Base-by-base conservation (phyloP, 2,113 vertebrate genomes). In the Festucalex cinctus region DNA sequence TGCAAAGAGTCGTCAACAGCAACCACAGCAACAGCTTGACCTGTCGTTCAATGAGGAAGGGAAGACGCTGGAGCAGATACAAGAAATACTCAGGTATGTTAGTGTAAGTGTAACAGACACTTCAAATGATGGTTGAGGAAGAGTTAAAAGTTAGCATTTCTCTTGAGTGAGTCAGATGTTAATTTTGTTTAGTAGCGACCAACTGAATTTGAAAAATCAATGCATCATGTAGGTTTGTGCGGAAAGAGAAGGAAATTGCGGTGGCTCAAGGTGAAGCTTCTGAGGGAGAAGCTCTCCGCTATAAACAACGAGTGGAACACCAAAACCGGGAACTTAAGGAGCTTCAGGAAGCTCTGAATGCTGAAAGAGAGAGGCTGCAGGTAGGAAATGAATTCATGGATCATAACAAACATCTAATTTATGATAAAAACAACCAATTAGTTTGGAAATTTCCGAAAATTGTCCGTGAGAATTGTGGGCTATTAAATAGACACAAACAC, bases 331-430 rank as follows among this genome's bases (percentile, higher is more conserved):
- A 99, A 57, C 73, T 97, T 0, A 94, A 94, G 69, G 95, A 98
- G 9, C 81, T 96, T 1, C 95, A 96, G 69, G 94, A 95, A 68
- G 91, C 92, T 69, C 90, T 98, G 39, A 95, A 92, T 37, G 86
- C 93, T 8, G 96, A 98, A 85, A 93, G 97, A 32, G 95, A 96
- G 68, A 99, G 93, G 63, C 93, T 96, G 82, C 97, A 98, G 95
- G 97, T 99, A 60, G 69, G 65, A 57, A 37, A 26, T 39, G 1
- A 24, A 66, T 35, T 0, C 8, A 36, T n/a, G 8, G 9, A 26
- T 19, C 19, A 24, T 5, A 12, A 53, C 22, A 26, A 6, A 57
- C 26, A 28, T 32, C 54, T 26, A 26, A 32, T 14, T 12, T n/a
- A 13, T 37, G 58, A 37, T 37, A 5, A n/a, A 36, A 19, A 7